Conservation (phyloP, 2,113 vertebrate species). For the Lophius piscatorius region DNA sequence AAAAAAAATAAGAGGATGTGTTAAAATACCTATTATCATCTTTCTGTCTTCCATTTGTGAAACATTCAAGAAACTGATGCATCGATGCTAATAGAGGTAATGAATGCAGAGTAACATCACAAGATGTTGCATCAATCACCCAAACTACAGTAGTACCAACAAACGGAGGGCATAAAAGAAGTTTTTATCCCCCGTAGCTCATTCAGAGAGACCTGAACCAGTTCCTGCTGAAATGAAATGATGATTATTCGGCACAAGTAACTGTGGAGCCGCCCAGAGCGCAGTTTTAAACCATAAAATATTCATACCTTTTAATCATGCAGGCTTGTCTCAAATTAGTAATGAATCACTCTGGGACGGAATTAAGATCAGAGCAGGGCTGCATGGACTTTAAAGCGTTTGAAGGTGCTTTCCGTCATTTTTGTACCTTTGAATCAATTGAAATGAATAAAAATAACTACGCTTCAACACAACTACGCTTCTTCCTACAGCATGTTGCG, state of each 20-base stretch:
- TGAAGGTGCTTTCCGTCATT: too few relatives aligned
- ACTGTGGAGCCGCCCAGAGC: constrained; percentile 7
- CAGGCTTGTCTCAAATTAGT: constrained; percentile 43
- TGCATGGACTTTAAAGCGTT: neutral
- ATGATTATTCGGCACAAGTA: constrained; percentile 16
- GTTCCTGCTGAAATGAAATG: constrained; percentile 11
- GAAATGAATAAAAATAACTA: too few relatives aligned
- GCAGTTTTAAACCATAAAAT: constrained; percentile 48
- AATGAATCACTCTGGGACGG: constrained; percentile 25
- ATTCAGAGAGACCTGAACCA: constrained; percentile 10
- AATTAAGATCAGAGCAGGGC: constrained; percentile 29
- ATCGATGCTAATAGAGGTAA: neutral
- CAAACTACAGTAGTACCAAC: neutral
- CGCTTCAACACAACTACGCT: too few relatives aligned
- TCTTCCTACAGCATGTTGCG: too few relatives aligned
- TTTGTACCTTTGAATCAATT: too few relatives aligned
- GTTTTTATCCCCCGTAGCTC: neutral
- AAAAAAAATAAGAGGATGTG: too few relatives aligned
- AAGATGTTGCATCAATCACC: too few relatives aligned
- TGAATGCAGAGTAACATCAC: neutral
- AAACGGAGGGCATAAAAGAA: neutral
- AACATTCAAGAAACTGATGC: too few relatives aligned
- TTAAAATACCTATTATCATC: too few relatives aligned
- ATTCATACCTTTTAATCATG: constrained; percentile 51
- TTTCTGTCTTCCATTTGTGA: neutral